phyloP scores from a whole-genome alignment of 2,113 vertebrate species.

The Jaculus jaculus region DNA sequence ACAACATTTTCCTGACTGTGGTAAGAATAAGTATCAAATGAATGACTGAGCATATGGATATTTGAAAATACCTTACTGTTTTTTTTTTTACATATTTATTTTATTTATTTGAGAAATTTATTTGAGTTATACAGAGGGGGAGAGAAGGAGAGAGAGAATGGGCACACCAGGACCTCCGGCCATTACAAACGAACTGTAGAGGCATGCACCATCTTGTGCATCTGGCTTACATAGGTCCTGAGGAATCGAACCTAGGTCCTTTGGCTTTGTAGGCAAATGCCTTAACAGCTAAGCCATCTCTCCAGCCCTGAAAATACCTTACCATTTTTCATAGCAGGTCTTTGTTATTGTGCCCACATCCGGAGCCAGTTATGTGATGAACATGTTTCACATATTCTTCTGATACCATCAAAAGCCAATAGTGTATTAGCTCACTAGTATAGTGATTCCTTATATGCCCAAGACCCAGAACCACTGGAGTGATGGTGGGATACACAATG shows the following conservation, averaged over 20 bases:
- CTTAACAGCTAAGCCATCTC: too few species aligned
- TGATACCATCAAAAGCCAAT: neutral
- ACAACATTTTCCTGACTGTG: neutral
- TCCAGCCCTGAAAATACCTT: constrained; percentile 27
- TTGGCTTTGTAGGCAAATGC: too few species aligned
- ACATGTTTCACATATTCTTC: constrained; percentile 17
- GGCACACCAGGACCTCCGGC: too few species aligned
- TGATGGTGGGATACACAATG: neutral
- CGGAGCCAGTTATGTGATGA: neutral
- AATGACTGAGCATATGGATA: neutral
- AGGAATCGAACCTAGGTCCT: too few species aligned
- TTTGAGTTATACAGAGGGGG: too few species aligned
- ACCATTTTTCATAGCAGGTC: neutral
- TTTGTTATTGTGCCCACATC: neutral
- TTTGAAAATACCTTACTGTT: neutral
- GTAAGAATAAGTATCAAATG: neutral
- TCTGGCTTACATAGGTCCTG: too few species aligned
- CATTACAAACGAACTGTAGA: too few species aligned
- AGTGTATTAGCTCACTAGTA: neutral
- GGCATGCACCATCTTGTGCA: too few species aligned
- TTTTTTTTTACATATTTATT: too few species aligned
- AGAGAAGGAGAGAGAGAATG: too few species aligned
- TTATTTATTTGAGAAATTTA: too few species aligned
- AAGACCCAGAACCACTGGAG: neutral
- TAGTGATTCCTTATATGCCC: neutral